Conservation (phyloP, 1,140 invertebrate genomes). For the Hycleus phaleratus region DNA sequence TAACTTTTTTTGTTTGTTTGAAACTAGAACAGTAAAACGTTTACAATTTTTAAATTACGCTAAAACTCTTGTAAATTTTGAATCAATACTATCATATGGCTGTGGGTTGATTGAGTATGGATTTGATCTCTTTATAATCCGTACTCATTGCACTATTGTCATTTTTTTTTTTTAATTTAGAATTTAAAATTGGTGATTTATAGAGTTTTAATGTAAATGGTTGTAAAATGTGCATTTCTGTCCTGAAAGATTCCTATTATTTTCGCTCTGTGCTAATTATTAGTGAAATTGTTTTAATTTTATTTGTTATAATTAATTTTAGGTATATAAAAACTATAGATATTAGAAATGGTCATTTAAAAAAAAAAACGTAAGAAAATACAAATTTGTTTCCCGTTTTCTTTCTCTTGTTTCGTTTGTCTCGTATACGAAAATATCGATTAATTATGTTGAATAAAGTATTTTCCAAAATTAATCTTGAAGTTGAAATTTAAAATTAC, state of each 20-base stretch:
- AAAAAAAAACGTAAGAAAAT: too few species aligned
- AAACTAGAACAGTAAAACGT: too few species aligned
- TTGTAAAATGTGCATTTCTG: constrained; percentile 9
- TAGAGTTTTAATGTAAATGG: constrained; percentile 13
- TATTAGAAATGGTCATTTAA: background rate
- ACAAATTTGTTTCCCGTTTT: background rate
- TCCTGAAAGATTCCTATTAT: background rate
- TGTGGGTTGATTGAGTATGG: constrained; percentile 2
- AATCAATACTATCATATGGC: background rate
- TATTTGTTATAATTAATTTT: constrained; percentile 11
- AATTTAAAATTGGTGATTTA: background rate
- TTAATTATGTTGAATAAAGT: constrained; percentile 32
- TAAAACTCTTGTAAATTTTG: constrained; percentile 9
- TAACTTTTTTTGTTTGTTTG: too few species aligned
- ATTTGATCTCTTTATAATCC: background rate
- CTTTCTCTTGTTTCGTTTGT: constrained; percentile 24
- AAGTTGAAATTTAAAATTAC: too few species aligned
- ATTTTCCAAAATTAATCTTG: constrained; percentile 24
- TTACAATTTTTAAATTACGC: constrained; percentile 3
- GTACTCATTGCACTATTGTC: constrained; percentile 2
- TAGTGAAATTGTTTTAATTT: constrained; percentile 11
- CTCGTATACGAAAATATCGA: constrained; percentile 23
- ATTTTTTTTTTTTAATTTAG: background rate
- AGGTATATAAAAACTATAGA: constrained; percentile 8
- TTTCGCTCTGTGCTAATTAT: constrained; percentile 6